Evolutionary conservation across 2,888 invertebrate genomes (phyloP).

Genomic region (Torymus auratus): DNA sequence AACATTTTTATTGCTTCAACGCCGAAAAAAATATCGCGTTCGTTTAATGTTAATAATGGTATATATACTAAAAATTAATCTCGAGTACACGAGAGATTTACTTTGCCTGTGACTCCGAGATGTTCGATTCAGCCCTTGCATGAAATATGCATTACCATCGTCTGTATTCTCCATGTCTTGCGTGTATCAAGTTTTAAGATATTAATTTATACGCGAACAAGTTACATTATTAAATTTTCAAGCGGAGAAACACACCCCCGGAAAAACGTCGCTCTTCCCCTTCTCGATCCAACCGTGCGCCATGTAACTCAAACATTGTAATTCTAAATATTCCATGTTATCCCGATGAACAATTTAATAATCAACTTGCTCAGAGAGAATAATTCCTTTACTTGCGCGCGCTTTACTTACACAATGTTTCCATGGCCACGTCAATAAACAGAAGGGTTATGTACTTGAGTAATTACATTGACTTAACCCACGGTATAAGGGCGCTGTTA

Average conservation of each 20-base stretch:
- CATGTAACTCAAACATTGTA: too few relatives aligned
- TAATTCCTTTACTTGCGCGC: too few relatives aligned
- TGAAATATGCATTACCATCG: conserved; percentile 37
- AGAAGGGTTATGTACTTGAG: neutral
- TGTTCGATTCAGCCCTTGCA: conserved; percentile 16
- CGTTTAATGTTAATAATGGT: too few relatives aligned
- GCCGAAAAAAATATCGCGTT: too few relatives aligned
- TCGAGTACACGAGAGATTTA: neutral
- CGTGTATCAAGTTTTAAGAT: conserved; percentile 21
- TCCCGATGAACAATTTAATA: neutral
- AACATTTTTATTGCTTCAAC: too few relatives aligned
- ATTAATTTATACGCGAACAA: conserved; percentile 32
- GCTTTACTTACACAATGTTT: neutral
- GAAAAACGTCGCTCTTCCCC: neutral
- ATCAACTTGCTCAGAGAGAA: neutral
- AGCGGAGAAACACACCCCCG: too few relatives aligned
- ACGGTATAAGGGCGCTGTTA: neutral
- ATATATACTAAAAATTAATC: too few relatives aligned
- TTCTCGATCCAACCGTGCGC: neutral
- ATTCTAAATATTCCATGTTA: neutral
- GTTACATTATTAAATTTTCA: conserved; percentile 1
- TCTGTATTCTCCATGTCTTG: neutral
- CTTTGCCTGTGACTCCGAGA: neutral
- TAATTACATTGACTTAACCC: conserved; percentile 17
- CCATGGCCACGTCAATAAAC: neutral